Conservation (phyloP, 53 echinoderm and acorn worm genomes). For the Hippasteria phrygiana region DNA sequence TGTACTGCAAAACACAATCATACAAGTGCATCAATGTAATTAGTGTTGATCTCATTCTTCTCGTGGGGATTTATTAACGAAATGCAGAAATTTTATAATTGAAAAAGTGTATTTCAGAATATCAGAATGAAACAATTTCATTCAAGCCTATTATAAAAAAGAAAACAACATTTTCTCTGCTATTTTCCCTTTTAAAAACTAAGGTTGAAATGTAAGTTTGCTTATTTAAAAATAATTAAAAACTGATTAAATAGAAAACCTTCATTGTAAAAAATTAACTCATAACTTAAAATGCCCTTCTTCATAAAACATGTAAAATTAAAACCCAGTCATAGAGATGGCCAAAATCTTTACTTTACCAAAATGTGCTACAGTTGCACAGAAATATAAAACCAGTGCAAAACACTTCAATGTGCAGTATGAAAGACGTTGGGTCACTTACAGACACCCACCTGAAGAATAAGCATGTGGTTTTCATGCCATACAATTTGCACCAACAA, state of each 20-base stretch:
- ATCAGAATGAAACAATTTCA: not conserved
- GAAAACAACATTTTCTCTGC: not conserved
- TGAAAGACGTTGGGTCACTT: conserved; percentile 51
- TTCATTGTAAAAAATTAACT: not conserved
- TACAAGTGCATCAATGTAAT: too few relatives aligned
- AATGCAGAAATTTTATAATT: not conserved
- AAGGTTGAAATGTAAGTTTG: too few relatives aligned
- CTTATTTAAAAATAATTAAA: conserved; percentile 1
- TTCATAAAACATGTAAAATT: not conserved
- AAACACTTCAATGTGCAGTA: conserved; percentile 46
- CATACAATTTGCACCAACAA: conserved; percentile 3
- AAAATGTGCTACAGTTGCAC: conserved; percentile 13
- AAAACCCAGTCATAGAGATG: conserved; percentile 1
- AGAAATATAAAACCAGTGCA: conserved; percentile 35
- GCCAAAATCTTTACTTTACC: not conserved
- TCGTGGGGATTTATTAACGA: too few relatives aligned
- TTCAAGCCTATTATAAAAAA: not conserved
- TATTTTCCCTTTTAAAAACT: not conserved
- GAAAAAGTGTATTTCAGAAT: not conserved
- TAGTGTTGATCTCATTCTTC: too few relatives aligned
- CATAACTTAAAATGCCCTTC: conserved; percentile 3
- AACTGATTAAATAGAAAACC: conserved; percentile 33
- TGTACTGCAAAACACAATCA: too few relatives aligned
- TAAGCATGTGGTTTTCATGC: conserved; percentile 18
- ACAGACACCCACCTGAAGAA: conserved; percentile 40